Evolutionary conservation across 2,888 invertebrate species (phyloP), one percentile per base, ranked within the genome.

Genomic region (Pteria penguin): DNA sequence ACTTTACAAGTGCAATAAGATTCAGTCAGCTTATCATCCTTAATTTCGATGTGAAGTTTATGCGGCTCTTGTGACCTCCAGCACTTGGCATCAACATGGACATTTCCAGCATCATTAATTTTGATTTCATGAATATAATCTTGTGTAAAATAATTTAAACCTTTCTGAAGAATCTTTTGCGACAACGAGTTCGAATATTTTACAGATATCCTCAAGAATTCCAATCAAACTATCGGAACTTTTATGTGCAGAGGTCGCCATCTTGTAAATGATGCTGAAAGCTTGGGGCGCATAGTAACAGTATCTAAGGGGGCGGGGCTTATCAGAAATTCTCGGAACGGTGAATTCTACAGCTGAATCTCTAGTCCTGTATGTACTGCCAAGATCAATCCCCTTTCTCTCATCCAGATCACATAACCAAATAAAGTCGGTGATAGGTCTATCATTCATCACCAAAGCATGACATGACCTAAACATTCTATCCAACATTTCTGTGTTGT

Each of bases 31-130:
- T 72, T 54, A 52, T n/a, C n/a, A n/a, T 52, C 8, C 1, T 45
- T 27, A 27, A 70, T 70, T 29, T 70, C 52, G 18, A 71, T 18
- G 3, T 61, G 33, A 27, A 71, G 71, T 52, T n/a, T 24, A 26
- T 71, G 62, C 2, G 70, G 71, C 2, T 27, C 18, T 29, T 62
- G 4, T 2, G 71, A 71, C 24, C 71, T 22, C 71, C 71, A 62
- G 69, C 69, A 69, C 36, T n/a, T 31, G n/a, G 69, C 33, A n/a
- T 27, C 54, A 24, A 54, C 55, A n/a, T 32, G 24, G 26, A 71
- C 33, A 29, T 4, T 4, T 1, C 29, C 29, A 60, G 26, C 27
- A 24, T 4, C 4, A 2, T 8, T 55, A 55, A 57, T 57, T 26
- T 65, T 55, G 2, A 63, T 65, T 14, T 24, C 65, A n/a, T 58